Evolutionary conservation across 2,113 vertebrate genomes (phyloP), one percentile per base, ranked within the genome.

Genomic region (Pangasianodon hypophthalmus): DNA sequence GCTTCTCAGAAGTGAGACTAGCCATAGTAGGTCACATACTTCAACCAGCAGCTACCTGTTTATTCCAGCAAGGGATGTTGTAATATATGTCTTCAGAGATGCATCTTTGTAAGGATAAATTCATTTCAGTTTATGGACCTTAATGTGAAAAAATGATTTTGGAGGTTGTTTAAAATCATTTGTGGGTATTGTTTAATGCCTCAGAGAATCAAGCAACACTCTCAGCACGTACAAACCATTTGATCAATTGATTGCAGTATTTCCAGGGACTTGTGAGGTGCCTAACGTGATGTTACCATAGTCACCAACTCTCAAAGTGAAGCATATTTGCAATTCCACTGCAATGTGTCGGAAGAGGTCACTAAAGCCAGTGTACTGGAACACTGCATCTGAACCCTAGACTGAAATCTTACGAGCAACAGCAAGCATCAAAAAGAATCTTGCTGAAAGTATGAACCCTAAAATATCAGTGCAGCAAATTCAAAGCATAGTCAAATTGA

Each of bases 201-300:
- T 85, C 26, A 69, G 75, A 87, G 80, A 64, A 91, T 73, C 71
- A 85, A 80, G 73, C 50, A 60, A 80, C 84, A 71, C 37, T 88
- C 88, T 88, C 48, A 87, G 89, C 91, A 92, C 85, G 90, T 89
- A 89, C 56, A 84, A 44, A 83, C 60, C 89, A 82, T 88, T 85
- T 91, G 83, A 90, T 90, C 71, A 86, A 73, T 85, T 92, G 87
- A 85, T 79, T 90, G 89, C 87, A 90, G 86, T 82, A 90, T 88
- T 90, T 88, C 88, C 90, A 77, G 86, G 67, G 56, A 75, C 83
- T 87, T 58, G 75, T 60, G 48, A 82, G 80, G 83, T 77, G 88
- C 54, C 90, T 92, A 73, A 89, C 84, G 87, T 92, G 91, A 86
- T 86, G 93, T 92, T 90, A 75, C 92, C 89, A 91, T 91, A 88